Percentiles rank a stretch among this genome's conserved stretches.
Evolutionary conservation across 2,888 invertebrate genomes (phyloP).

Genomic region (Portevinia maculata): DNA sequence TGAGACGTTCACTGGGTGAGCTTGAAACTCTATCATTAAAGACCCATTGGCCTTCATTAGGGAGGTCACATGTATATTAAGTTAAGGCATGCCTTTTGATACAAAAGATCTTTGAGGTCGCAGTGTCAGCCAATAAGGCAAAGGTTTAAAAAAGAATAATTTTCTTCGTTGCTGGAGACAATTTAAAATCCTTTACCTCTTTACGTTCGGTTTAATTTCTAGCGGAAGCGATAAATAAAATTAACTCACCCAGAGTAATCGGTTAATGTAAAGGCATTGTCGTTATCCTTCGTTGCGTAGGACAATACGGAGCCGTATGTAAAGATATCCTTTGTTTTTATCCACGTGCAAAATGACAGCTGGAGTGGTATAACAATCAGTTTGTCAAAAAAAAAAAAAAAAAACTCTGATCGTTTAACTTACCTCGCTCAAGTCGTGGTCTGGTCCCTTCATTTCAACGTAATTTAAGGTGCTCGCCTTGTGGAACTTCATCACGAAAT

Average conservation of each 20-base stretch:
- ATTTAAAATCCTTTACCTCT: no score
- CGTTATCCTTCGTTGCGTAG: conserved; percentile 85
- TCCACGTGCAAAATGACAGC: conserved; percentile 87
- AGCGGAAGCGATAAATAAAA: no score
- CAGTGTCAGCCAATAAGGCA: no score
- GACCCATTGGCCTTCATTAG: no score
- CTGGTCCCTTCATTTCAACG: conserved; percentile 83
- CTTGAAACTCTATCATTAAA: no score
- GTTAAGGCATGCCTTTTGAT: no score
- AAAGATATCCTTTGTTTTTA: conserved; percentile 85
- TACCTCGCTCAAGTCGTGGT: conserved; percentile 83
- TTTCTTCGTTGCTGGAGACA: no score
- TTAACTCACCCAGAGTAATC: conserved; percentile 85
- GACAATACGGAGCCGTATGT: conserved; percentile 89
- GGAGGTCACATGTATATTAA: no score
- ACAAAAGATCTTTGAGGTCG: no score
- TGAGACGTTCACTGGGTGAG: no score
- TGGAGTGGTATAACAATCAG: conserved; percentile 76
- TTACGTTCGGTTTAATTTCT: no score
- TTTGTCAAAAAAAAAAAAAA: neutral
- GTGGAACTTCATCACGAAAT: conserved; percentile 85
- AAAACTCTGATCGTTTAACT: conserved; percentile 28
- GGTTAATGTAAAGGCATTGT: conserved; percentile 87
- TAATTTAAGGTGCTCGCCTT: conserved; percentile 85
- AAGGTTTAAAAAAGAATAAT: no score